phyloP scores from a whole-genome alignment of 2,797 vertebrate species.

The Ctenosaura bakeri region DNA sequence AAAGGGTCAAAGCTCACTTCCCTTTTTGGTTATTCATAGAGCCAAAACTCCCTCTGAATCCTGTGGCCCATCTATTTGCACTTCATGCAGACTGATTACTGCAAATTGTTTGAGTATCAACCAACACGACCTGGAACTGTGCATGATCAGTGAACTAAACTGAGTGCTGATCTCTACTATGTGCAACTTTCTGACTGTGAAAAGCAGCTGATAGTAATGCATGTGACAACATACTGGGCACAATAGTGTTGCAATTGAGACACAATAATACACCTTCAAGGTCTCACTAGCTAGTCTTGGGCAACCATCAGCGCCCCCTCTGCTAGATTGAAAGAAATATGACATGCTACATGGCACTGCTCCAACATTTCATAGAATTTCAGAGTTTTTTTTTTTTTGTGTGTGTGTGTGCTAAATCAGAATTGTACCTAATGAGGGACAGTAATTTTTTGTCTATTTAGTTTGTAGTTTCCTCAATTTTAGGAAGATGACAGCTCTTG shows the following conservation, averaged over 20 bases:
- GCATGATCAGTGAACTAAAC: neutral
- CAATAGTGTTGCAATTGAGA: neutral
- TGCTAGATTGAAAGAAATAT: neutral
- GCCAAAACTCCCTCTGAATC: neutral
- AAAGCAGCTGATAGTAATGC: conserved; percentile 27
- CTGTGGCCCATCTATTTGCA: neutral
- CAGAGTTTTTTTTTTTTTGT: neutral
- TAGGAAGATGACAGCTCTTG: neutral
- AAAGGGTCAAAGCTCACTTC: neutral
- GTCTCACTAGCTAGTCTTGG: neutral
- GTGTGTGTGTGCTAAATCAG: conserved; percentile 8
- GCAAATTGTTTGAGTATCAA: neutral
- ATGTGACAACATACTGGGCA: neutral
- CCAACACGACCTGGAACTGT: conserved; percentile 7
- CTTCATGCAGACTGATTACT: conserved; percentile 11
- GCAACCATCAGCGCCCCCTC: neutral
- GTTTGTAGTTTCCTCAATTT: neutral
- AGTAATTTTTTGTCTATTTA: neutral
- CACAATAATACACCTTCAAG: neutral
- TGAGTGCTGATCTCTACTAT: conserved; percentile 16
- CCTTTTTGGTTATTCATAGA: conserved; percentile 4
- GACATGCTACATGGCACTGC: neutral
- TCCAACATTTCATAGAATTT: neutral
- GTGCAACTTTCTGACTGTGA: neutral
- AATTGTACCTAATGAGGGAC: neutral